A percentile compares a stretch with the other conserved stretches of the same genome.
Conservation (phyloP, 2,888 invertebrate genomes). For the Rhopalosiphum nymphaeae region DNA sequence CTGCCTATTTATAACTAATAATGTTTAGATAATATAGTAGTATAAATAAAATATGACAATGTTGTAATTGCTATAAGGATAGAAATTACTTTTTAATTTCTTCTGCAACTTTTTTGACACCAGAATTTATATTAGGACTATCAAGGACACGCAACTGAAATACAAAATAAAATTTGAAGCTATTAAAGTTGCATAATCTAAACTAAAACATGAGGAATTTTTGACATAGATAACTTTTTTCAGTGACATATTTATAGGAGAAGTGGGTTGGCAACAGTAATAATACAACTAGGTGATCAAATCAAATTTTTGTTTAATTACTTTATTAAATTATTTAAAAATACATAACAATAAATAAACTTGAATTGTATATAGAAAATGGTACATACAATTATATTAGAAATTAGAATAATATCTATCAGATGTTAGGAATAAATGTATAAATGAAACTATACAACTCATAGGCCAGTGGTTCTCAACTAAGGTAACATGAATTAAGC, state of each 20-base stretch:
- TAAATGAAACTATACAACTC: background rate
- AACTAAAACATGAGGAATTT: background rate
- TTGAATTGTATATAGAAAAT: background rate
- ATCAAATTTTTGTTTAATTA: background rate
- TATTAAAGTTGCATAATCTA: background rate
- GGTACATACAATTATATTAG: background rate
- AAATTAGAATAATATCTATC: background rate
- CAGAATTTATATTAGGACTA: background rate
- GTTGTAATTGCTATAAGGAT: background rate
- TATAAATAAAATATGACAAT: background rate
- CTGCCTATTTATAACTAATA: background rate
- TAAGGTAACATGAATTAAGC: too few species aligned
- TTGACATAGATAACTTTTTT: background rate
- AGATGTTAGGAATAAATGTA: background rate
- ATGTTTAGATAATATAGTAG: background rate
- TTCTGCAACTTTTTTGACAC: background rate
- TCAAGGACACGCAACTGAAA: background rate
- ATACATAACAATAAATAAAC: background rate
- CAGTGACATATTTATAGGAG: background rate
- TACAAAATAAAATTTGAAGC: background rate
- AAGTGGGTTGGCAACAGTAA: background rate
- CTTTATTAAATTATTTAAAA: background rate
- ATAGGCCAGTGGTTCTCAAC: background rate
- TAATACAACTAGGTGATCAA: background rate
- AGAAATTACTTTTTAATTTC: constrained; percentile 8